Evolutionary conservation across 2,797 vertebrate species (phyloP).

Genomic region (Pangasius larnaudii): DNA sequence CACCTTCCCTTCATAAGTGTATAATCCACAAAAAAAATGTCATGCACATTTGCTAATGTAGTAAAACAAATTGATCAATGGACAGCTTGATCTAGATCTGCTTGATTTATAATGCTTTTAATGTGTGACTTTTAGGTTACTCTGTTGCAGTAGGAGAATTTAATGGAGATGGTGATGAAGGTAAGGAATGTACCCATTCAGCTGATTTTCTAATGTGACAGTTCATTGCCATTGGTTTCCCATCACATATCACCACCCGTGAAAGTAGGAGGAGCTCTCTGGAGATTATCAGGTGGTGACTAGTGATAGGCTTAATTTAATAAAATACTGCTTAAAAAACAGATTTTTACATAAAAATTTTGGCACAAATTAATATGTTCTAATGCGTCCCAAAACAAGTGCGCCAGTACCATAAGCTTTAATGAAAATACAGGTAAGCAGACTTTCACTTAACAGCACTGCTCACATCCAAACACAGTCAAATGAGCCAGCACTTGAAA

Average conservation of each 20-base stretch:
- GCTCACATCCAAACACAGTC: neutral
- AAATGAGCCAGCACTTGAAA: neutral
- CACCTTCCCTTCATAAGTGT: neutral
- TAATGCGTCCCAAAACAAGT: neutral
- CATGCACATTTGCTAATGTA: neutral
- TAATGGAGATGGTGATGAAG: constrained; percentile 85
- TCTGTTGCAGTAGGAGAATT: constrained; percentile 91
- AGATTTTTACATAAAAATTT: no score
- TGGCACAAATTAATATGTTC: neutral
- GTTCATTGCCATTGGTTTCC: neutral
- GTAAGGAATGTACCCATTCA: constrained; percentile 66
- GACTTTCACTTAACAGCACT: neutral
- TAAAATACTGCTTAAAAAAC: no score
- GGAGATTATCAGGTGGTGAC: neutral
- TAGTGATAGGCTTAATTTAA: neutral
- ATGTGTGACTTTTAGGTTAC: constrained; percentile 77
- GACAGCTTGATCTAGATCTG: neutral
- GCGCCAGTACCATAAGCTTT: neutral
- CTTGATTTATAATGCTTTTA: constrained; percentile 9
- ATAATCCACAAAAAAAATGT: neutral
- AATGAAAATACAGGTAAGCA: neutral
- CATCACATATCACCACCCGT: neutral
- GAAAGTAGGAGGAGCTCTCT: neutral
- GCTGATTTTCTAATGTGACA: neutral
- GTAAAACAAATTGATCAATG: neutral